Conservation (phyloP, 2,797 vertebrate species). For the Tauraco hartlaubi region DNA sequence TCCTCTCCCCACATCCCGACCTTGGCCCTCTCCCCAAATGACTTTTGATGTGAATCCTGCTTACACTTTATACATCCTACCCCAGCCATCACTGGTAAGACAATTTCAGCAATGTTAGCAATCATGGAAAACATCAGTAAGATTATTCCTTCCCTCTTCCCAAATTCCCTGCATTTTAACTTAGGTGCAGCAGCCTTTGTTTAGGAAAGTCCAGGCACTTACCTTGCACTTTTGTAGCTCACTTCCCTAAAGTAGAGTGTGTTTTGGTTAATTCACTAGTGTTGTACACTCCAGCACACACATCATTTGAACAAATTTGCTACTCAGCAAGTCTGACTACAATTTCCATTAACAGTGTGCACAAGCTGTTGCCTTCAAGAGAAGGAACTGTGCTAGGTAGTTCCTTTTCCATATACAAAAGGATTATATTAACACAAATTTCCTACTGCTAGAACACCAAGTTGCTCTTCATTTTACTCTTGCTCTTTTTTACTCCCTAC, state of each 20-base stretch:
- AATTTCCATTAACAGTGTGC: background rate
- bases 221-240: background rate
- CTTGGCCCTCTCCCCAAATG: background rate
- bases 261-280: background rate
- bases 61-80: background rate
- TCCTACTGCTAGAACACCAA: background rate
- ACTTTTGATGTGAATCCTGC: background rate
- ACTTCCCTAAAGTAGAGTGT: background rate
- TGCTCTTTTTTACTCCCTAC: background rate
- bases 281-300: background rate
- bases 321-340: background rate
- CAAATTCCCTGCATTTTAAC: background rate
- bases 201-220: background rate
- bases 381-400: background rate
- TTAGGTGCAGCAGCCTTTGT: background rate
- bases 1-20: background rate
- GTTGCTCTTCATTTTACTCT: background rate
- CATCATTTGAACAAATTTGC: background rate
- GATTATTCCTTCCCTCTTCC: background rate
- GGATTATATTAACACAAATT: background rate
- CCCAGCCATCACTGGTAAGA: background rate
- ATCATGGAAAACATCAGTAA: background rate
- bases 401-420: background rate
- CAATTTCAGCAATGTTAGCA: background rate
- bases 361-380: background rate